These are phyloP conservation scores for Hypanus sabinus DNA, from an alignment of 2,113 vertebrate species.

Conservation along the genomic window DNA sequence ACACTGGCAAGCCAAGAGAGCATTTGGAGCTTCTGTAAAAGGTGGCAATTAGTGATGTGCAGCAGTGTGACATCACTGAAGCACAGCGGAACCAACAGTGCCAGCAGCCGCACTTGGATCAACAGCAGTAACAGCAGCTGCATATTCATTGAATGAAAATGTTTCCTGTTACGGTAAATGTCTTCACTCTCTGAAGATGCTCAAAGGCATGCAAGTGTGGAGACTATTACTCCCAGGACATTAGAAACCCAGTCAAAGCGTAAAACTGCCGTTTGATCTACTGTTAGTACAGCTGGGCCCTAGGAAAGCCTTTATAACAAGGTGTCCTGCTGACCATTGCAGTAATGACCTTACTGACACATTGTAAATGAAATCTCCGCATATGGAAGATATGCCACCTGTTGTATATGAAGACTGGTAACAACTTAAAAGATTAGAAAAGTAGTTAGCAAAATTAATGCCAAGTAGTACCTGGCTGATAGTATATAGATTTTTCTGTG, in stretches of 20 bases:
- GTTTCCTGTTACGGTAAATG: constrained; percentile 38
- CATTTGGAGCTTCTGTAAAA: neutral
- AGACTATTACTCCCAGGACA: constrained; percentile 24
- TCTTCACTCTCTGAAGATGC: constrained; percentile 38
- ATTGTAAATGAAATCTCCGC: neutral
- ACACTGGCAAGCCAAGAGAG: neutral
- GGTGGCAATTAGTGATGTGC: neutral
- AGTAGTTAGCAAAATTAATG: neutral
- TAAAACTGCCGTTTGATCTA: constrained; percentile 34
- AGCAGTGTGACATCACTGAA: constrained; percentile 23
- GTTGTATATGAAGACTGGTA: neutral
- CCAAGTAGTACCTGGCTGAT: neutral
- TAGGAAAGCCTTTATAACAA: constrained; percentile 32
- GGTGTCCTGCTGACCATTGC: constrained; percentile 24
- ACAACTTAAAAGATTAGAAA: neutral
- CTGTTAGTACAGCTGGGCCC: constrained; percentile 35
- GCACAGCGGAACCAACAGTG: constrained; percentile 15
- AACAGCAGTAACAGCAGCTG: constrained; percentile 33
- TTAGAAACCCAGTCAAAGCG: constrained; percentile 26
- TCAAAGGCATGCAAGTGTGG: constrained; percentile 25
- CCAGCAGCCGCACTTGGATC: constrained; percentile 23
- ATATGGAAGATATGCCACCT: neutral
- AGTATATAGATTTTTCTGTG: neutral
- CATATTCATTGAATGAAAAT: constrained; percentile 37
- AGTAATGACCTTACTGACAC: constrained; percentile 31